These are phyloP conservation scores for Papilio demoleus DNA, from an alignment of 2,888 invertebrate genomes.

Conservation along the genomic window DNA sequence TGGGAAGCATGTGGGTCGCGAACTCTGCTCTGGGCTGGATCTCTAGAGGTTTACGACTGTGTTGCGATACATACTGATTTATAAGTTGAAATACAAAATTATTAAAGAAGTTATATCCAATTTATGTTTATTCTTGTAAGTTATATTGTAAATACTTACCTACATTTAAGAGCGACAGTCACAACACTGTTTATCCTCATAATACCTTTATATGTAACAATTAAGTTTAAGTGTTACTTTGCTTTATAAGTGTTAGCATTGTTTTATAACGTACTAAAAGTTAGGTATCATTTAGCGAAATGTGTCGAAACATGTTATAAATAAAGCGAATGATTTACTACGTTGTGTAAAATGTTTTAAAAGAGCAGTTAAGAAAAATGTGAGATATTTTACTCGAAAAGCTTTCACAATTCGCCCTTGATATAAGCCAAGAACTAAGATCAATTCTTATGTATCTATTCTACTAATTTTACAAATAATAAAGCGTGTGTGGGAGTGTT, in stretches of 20 bases:
- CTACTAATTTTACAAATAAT: no score
- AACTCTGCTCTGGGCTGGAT: constrained; percentile 4
- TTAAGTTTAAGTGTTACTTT: background rate
- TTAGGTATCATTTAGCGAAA: background rate
- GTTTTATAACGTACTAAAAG: background rate
- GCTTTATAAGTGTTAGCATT: background rate
- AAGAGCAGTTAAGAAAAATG: background rate
- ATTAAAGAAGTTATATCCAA: no score
- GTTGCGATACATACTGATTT: constrained; percentile 5
- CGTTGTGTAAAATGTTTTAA: background rate
- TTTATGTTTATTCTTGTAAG: no score
- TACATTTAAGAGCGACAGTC: background rate
- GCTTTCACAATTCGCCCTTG: background rate
- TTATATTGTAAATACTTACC: no score
- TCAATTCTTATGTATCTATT: no score
- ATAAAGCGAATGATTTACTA: background rate
- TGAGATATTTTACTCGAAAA: background rate
- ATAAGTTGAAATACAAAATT: constrained; percentile 5
- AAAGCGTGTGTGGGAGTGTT: background rate
- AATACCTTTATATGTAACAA: background rate
- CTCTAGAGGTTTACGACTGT: constrained; percentile 2
- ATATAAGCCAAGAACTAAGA: background rate
- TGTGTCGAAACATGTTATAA: constrained; percentile 2
- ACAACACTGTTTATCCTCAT: background rate
- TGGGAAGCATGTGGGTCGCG: constrained; percentile 24